These are phyloP conservation scores for Metellina segmentata DNA, from an alignment of 2,888 invertebrate species.

Conservation along the genomic window DNA sequence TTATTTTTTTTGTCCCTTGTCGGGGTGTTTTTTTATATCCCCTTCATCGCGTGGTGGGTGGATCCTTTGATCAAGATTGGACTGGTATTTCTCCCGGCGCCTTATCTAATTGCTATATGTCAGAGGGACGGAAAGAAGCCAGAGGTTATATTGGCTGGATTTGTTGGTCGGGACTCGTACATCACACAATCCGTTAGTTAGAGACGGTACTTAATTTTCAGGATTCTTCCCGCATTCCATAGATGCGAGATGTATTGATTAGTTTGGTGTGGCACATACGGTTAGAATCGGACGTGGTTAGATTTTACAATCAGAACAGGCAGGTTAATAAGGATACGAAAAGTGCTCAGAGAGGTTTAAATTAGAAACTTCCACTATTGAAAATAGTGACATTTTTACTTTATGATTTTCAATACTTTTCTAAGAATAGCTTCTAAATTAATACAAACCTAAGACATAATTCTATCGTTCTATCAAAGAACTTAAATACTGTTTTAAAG, in stretches of 20 bases:
- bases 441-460: too few relatives aligned
- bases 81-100: slow-evolving; percentile 37
- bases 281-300: not conserved
- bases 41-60: slow-evolving; percentile 24
- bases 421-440: too few relatives aligned
- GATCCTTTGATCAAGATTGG: slow-evolving; percentile 48
- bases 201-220: slow-evolving; percentile 21
- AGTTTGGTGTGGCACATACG: not conserved
- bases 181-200: slow-evolving; percentile 18
- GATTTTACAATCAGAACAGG: too few relatives aligned
- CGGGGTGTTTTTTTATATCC: not conserved
- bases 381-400: too few relatives aligned
- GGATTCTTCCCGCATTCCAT: not conserved
- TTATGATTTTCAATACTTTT: too few relatives aligned
- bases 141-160: slow-evolving; percentile 49
- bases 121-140: slow-evolving; percentile 32
- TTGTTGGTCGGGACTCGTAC: slow-evolving; percentile 19
- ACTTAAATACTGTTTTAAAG: too few relatives aligned
- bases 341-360: too few relatives aligned
- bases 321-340: too few relatives aligned
- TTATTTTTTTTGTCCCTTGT: not conserved
- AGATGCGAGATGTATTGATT: not conserved
- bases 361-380: too few relatives aligned
- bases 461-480: too few relatives aligned
- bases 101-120: slow-evolving; percentile 51